Conservation (phyloP, 2,797 vertebrate genomes). For the Coccyzus lansbergi region DNA sequence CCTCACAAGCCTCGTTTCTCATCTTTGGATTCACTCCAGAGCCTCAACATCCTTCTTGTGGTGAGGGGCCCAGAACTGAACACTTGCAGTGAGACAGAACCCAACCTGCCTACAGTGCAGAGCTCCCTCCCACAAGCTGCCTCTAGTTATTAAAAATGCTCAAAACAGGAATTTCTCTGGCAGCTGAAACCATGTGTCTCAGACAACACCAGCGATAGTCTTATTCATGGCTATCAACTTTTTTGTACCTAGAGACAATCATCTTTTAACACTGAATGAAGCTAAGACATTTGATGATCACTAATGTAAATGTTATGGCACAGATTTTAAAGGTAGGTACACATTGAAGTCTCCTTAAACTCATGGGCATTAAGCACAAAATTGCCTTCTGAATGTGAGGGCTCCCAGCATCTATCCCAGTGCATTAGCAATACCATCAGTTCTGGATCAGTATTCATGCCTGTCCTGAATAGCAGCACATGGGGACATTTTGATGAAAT, state of each 20-base stretch:
- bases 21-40: too few relatives aligned
- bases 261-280: neutral
- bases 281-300: neutral
- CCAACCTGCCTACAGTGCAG: neutral
- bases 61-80: too few relatives aligned
- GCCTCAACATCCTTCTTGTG: too few relatives aligned
- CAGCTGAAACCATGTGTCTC: neutral
- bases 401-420: neutral
- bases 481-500: neutral
- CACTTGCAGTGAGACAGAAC: neutral
- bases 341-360: neutral
- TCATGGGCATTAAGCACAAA: neutral
- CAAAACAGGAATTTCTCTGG: neutral
- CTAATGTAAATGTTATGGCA: neutral
- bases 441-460: neutral
- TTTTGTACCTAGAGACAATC: neutral
- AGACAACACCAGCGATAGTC: neutral
- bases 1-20: too few relatives aligned
- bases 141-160: neutral
- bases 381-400: neutral
- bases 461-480: rapidly evolving
- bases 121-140: neutral
- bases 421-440: neutral
- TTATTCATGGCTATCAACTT: neutral
- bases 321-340: neutral